Percentiles rank a stretch among this genome's conserved stretches.
Evolutionary conservation across 2,888 invertebrate species (phyloP).

Genomic region (Drosophila neonasuta): DNA sequence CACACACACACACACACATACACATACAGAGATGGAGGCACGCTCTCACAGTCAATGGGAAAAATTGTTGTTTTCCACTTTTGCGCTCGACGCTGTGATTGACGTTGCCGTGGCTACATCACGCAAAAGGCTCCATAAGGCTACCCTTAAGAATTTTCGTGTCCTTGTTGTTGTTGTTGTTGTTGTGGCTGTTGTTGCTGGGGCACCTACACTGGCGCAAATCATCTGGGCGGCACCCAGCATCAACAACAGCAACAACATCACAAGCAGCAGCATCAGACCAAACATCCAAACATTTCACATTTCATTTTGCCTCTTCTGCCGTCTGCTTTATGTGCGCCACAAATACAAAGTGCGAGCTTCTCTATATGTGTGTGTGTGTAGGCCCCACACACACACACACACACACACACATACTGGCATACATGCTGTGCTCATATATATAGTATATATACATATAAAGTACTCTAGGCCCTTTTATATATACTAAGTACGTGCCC

Average conservation of each 20-base stretch:
- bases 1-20: constrained; percentile 3
- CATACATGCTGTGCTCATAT: constrained; percentile 31
- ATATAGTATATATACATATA: constrained; percentile 37
- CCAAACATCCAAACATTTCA: constrained; percentile 70
- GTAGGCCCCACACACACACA: constrained; percentile 17
- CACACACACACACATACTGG: constrained; percentile 34
- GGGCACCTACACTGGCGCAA: constrained; percentile 70
- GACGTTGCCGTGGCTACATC: constrained; percentile 67
- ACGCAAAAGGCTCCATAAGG: constrained; percentile 39
- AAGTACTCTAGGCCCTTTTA: constrained; percentile 75
- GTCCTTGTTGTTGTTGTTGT: constrained; percentile 10
- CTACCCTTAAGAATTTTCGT: constrained; percentile 43
- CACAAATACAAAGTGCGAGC: constrained; percentile 50
- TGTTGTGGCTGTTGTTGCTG: constrained; percentile 35
- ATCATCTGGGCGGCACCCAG: constrained; percentile 82
- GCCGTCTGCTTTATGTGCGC: constrained; percentile 54
- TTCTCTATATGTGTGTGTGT: constrained; percentile 19
- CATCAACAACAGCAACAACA: constrained; percentile 37
- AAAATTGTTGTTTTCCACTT: constrained; percentile 52
- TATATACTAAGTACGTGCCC: constrained; percentile 65
- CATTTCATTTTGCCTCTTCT: constrained; percentile 59
- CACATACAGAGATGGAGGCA: not conserved
- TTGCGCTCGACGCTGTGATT: constrained; percentile 62
- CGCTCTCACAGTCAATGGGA: constrained; percentile 20
- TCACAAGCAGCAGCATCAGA: constrained; percentile 29